Conservation (phyloP, 2,113 vertebrate genomes). For the Calyptommatus sinebrachiatus region DNA sequence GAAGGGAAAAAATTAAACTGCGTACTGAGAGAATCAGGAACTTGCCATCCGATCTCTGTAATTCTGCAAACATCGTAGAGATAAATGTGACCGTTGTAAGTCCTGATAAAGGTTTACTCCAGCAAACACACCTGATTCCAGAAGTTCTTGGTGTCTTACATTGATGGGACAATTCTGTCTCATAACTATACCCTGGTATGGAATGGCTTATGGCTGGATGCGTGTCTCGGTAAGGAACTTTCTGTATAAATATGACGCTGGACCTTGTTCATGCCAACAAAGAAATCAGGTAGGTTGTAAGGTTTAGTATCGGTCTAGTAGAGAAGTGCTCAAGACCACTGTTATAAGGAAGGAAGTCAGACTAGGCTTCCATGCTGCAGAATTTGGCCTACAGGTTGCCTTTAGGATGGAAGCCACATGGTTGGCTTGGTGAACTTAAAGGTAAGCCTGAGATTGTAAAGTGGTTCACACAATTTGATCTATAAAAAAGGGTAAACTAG, state of each 20-base stretch:
- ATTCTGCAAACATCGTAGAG: slow-evolving; percentile 22
- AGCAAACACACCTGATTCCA: neutral
- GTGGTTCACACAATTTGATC: slow-evolving; percentile 16
- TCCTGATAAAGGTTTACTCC: rapidly evolving
- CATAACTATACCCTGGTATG: slow-evolving; percentile 1
- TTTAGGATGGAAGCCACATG: slow-evolving; percentile 10
- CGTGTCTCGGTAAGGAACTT: neutral
- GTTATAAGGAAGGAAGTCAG: neutral
- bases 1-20: slow-evolving; percentile 23
- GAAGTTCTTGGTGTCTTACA: neutral
- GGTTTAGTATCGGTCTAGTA: neutral
- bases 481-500: slow-evolving; percentile 1
- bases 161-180: slow-evolving; percentile 16
- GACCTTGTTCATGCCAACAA: slow-evolving; percentile 14
- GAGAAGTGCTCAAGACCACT: neutral
- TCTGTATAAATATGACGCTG: neutral
- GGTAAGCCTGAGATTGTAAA: slow-evolving; percentile 12
- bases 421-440: neutral
- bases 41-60: slow-evolving; percentile 7
- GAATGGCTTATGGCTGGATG: slow-evolving; percentile 11
- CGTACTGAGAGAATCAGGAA: slow-evolving; percentile 18
- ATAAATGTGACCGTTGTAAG: slow-evolving; percentile 7
- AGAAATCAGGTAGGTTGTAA: neutral
- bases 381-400: slow-evolving; percentile 15
- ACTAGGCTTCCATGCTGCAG: slow-evolving; percentile 15